phyloP scores from a whole-genome alignment of 2,888 invertebrate species.

The Koerneria pararmatus region DNA sequence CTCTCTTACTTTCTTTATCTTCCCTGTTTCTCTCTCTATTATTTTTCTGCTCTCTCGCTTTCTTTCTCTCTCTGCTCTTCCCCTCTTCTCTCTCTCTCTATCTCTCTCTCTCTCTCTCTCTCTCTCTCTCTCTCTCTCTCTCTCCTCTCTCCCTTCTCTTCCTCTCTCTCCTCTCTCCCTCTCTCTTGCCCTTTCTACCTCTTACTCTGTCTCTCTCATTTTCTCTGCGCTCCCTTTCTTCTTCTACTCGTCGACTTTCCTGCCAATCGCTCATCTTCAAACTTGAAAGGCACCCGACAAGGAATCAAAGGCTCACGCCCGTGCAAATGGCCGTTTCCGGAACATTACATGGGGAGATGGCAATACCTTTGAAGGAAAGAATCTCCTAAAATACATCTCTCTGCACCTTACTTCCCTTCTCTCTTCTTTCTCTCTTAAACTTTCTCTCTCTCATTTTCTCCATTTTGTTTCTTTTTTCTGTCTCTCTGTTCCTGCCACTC shows the following conservation, averaged over 20 bases:
- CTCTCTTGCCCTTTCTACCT: background rate
- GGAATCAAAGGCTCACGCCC: background rate
- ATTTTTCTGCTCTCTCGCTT: no score
- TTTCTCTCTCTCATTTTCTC: constrained; percentile 6
- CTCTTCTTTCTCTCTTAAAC: constrained; percentile 9
- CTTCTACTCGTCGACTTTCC: background rate
- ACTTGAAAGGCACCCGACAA: background rate
- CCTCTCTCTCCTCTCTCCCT: background rate
- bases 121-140: background rate
- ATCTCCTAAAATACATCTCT: no score
- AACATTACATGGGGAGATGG: no score
- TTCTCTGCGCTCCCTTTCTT: background rate
- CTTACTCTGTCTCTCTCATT: background rate
- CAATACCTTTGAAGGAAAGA: no score
- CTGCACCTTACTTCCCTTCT: background rate
- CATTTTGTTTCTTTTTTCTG: constrained; percentile 13
- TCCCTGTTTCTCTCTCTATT: no score
- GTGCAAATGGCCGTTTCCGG: no score
- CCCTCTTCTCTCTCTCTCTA: no score
- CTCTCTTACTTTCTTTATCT: no score
- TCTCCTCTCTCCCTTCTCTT: background rate
- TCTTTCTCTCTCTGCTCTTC: no score
- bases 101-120: no score
- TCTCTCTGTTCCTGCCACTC: background rate
- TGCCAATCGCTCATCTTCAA: background rate